Conservation (phyloP, 2,113 vertebrate genomes). For the Cephalopholis sonnerati region DNA sequence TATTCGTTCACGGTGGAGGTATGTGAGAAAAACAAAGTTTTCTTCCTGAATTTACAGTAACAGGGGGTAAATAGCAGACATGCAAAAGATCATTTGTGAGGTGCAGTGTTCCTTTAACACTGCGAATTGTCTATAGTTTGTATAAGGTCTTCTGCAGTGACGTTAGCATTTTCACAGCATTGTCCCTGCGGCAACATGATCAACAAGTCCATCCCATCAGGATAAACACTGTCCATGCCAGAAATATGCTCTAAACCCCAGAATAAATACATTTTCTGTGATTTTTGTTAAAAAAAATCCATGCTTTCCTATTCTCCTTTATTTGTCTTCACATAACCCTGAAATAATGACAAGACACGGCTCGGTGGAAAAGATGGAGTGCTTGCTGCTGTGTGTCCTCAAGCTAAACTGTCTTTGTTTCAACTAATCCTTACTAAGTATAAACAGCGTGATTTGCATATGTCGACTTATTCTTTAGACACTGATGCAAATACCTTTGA, state of each 20-base stretch:
- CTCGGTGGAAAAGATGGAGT: constrained; percentile 48
- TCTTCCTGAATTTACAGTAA: too few species aligned
- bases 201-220: constrained; percentile 32
- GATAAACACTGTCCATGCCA: not conserved
- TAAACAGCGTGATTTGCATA: constrained; percentile 77
- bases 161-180: not conserved
- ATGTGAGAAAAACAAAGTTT: too few species aligned
- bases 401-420: constrained; percentile 77
- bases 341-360: constrained; percentile 57
- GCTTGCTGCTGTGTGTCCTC: constrained; percentile 59
- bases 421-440: constrained; percentile 77
- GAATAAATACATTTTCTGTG: not conserved
- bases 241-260: not conserved
- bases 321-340: constrained; percentile 50
- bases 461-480: constrained; percentile 76
- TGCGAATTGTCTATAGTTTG: not conserved
- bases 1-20: too few species aligned
- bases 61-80: too few species aligned
- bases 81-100: too few species aligned
- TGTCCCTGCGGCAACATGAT: not conserved
- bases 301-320: constrained; percentile 36
- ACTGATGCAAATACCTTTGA: constrained; percentile 76
- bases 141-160: constrained; percentile 1
- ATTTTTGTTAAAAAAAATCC: constrained; percentile 9
- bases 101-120: not conserved